phyloP scores from a whole-genome alignment of 2,797 vertebrate genomes.

The Sebastes diaconus region DNA sequence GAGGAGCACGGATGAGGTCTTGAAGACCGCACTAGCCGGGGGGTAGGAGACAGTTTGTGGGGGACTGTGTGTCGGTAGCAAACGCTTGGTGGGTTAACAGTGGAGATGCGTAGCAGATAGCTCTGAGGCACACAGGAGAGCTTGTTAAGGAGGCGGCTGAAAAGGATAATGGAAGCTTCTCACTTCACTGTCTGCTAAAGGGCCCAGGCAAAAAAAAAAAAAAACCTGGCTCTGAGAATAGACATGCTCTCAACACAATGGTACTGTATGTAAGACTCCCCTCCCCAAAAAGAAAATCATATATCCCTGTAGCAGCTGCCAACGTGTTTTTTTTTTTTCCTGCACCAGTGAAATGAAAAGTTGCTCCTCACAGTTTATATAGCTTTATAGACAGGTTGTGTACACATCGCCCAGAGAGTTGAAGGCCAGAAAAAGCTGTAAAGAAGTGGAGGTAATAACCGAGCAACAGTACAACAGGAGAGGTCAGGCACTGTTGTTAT shows the following conservation, averaged over 20 bases:
- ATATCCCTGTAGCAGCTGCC: constrained; percentile 2
- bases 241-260: constrained; percentile 13
- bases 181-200: constrained; percentile 57
- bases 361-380: constrained; percentile 11
- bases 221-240: constrained; percentile 3
- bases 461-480: background rate
- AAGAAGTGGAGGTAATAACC: constrained; percentile 15
- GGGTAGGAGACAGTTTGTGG: constrained; percentile 37
- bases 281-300: constrained; percentile 11
- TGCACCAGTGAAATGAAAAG: constrained; percentile 27
- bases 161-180: constrained; percentile 64
- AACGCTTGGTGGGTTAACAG: constrained; percentile 48
- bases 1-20: constrained; percentile 15
- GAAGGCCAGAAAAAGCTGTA: constrained; percentile 1
- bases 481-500: constrained; percentile 4
- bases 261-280: constrained; percentile 8
- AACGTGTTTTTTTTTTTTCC: background rate
- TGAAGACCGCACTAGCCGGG: constrained; percentile 17
- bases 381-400: constrained; percentile 2
- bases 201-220: constrained; percentile 17
- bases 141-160: constrained; percentile 71
- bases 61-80: constrained; percentile 37
- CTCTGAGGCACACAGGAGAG: constrained; percentile 74
- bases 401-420: background rate
- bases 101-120: constrained; percentile 57